A percentile compares a stretch with the other conserved stretches of the same genome.
These are phyloP conservation scores for Zaprionus ghesquierei DNA, from an alignment of 1,140 invertebrate genomes.

Conservation along the genomic window DNA sequence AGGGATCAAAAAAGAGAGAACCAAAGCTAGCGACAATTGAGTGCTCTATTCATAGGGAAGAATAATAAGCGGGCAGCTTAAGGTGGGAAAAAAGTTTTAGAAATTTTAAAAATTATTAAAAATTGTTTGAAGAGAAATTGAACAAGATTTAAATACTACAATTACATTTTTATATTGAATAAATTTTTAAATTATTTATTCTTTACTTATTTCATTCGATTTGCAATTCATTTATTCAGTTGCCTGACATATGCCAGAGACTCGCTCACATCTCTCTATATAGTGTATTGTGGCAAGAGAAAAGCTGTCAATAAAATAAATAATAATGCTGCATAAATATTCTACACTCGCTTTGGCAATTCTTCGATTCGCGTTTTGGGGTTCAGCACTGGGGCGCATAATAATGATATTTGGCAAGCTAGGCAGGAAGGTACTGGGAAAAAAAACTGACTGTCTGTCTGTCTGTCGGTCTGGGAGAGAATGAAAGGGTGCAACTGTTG, in stretches of 20 bases:
- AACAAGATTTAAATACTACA: too few species aligned
- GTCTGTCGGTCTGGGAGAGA: constrained; percentile 33
- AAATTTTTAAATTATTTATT: too few species aligned
- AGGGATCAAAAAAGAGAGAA: background rate
- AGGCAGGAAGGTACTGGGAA: background rate
- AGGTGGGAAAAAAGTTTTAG: too few species aligned
- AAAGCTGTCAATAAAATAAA: constrained; percentile 78
- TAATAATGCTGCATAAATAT: constrained; percentile 79
- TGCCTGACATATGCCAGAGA: constrained; percentile 1
- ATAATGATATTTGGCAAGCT: constrained; percentile 68
- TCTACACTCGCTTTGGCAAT: constrained; percentile 44
- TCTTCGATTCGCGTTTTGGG: constrained; percentile 9
- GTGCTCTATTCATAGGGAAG: background rate
- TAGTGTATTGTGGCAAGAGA: constrained; percentile 48
- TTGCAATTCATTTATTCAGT: too few species aligned
- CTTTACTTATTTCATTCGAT: too few species aligned
- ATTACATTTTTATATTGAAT: too few species aligned
- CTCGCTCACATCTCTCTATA: constrained; percentile 18
- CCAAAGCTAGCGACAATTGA: background rate
- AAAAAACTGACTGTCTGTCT: too few species aligned
- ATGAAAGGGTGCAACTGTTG: constrained; percentile 74
- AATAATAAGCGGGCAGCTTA: too few species aligned
- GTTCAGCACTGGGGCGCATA: constrained; percentile 50
- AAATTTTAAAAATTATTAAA: too few species aligned
- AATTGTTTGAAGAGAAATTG: too few species aligned